phyloP scores from a whole-genome alignment of 2,888 invertebrate genomes.

The Prosapia bicincta region DNA sequence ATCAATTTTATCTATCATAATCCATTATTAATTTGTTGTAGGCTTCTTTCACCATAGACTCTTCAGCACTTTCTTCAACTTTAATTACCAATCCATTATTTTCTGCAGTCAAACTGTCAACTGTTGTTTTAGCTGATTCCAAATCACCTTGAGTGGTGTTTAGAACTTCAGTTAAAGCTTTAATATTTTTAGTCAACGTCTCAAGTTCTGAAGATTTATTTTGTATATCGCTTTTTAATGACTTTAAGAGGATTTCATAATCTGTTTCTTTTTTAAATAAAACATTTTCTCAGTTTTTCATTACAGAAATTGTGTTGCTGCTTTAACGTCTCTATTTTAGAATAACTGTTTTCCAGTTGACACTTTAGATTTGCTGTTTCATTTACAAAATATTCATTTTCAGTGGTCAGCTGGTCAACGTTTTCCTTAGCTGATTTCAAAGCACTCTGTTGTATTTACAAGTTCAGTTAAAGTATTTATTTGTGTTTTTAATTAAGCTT shows the following conservation, averaged over 20 bases:
- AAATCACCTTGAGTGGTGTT: background rate
- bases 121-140: background rate
- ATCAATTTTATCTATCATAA: conserved; percentile 46
- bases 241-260: background rate
- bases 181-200: background rate
- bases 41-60: conserved; percentile 43
- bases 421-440: too few species aligned
- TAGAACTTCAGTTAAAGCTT: background rate
- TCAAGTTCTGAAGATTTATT: background rate
- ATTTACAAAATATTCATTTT: too few species aligned
- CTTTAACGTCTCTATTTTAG: background rate
- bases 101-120: background rate
- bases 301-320: background rate
- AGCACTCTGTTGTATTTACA: too few species aligned
- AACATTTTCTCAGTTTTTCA: background rate
- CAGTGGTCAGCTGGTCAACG: too few species aligned
- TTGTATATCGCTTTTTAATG: background rate
- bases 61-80: conserved; percentile 25
- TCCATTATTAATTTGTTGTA: conserved; percentile 48
- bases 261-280: background rate
- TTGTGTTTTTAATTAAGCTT: too few species aligned
- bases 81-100: background rate
- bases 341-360: background rate
- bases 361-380: too few species aligned
- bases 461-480: too few species aligned